Percentiles rank a stretch among this genome's conserved stretches.
Conservation (phyloP, 2,888 invertebrate genomes). For the Spodoptera picta region DNA sequence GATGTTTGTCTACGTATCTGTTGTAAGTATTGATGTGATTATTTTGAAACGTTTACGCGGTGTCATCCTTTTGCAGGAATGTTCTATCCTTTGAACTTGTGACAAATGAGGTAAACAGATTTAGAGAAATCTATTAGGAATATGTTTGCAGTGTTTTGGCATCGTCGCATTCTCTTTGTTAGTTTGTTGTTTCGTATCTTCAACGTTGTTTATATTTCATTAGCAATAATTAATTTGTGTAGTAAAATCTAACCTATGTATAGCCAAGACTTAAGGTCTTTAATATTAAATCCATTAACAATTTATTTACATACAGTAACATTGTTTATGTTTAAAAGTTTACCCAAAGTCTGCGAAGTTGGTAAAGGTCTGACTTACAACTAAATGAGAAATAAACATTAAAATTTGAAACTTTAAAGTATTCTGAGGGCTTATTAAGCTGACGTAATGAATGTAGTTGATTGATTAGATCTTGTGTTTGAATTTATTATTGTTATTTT, state of each 20-base stretch:
- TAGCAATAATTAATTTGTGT: too few relatives aligned
- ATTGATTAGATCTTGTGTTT: constrained; percentile 28
- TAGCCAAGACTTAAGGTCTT: constrained; percentile 9
- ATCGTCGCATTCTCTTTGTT: constrained; percentile 38
- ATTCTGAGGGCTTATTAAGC: constrained; percentile 44
- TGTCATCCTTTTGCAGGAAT: constrained; percentile 57
- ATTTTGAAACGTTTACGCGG: constrained; percentile 59
- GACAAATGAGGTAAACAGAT: constrained; percentile 55
- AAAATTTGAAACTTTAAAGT: constrained; percentile 24
- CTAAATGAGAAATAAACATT: constrained; percentile 53
- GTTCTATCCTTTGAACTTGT: constrained; percentile 54
- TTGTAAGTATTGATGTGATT: constrained; percentile 62
- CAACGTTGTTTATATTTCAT: too few relatives aligned
- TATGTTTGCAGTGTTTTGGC: constrained; percentile 26
- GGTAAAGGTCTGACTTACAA: constrained; percentile 39
- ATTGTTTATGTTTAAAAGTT: constrained; percentile 60
- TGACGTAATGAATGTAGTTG: constrained; percentile 41
- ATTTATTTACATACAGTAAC: constrained; percentile 56
- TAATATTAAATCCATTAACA: constrained; percentile 51
- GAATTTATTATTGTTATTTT: constrained; percentile 14
- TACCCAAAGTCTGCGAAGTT: constrained; percentile 56
- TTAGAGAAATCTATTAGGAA: constrained; percentile 49
- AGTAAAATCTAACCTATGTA: too few relatives aligned
- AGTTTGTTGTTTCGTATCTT: background rate
- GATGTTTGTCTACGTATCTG: constrained; percentile 74